Conservation (phyloP, 2,888 invertebrate genomes). For the Oegoconia quadripuncta region DNA sequence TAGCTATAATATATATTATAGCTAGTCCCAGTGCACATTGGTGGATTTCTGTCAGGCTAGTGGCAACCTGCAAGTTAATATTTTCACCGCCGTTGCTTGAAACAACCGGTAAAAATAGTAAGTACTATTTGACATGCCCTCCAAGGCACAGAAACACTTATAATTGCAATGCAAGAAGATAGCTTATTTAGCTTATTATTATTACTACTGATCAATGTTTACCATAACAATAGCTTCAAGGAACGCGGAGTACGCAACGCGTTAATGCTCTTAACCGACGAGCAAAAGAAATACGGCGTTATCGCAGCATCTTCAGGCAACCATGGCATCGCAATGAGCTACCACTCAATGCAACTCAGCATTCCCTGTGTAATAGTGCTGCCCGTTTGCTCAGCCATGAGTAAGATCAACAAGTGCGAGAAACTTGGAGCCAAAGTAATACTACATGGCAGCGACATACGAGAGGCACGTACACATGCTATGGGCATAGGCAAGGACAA, state of each 20-base stretch:
- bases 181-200: not conserved
- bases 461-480: conserved; percentile 87
- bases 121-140: too few species aligned
- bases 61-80: too few species aligned
- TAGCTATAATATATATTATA: too few species aligned
- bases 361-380: conserved; percentile 91
- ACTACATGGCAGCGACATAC: conserved; percentile 86
- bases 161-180: not conserved
- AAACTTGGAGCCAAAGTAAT: conserved; percentile 89
- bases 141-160: too few species aligned
- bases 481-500: conserved; percentile 85
- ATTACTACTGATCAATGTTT: not conserved
- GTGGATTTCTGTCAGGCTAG: too few species aligned
- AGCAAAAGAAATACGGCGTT: conserved; percentile 87
- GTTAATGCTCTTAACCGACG: conserved; percentile 83
- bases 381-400: conserved; percentile 92
- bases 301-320: conserved; percentile 95
- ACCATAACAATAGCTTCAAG: conserved; percentile 84
- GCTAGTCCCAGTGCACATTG: too few species aligned
- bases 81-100: too few species aligned
- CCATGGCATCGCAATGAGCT: conserved; percentile 89
- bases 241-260: conserved; percentile 95
- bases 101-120: too few species aligned
- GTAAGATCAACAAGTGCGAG: conserved; percentile 92
- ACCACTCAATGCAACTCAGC: conserved; percentile 84